Evolutionary conservation across 2,113 vertebrate species (phyloP).

Genomic region (Verasper variegatus): DNA sequence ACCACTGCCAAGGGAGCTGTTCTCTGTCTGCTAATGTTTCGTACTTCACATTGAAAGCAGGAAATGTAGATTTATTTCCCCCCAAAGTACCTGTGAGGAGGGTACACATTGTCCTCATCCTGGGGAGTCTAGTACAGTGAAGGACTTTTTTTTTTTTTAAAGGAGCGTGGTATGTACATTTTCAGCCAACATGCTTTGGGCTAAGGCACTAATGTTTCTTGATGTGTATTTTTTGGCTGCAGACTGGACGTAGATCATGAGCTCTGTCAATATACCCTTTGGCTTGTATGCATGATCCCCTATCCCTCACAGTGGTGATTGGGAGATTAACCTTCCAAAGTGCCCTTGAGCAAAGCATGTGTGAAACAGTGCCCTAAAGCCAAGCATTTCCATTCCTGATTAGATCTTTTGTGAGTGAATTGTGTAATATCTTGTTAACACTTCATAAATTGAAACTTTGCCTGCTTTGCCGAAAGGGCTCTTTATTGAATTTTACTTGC

Average conservation of each 20-base stretch:
- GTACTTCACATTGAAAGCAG: constrained; percentile 40
- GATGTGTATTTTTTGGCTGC: constrained; percentile 21
- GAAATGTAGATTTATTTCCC: constrained; percentile 14
- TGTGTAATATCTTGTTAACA: constrained; percentile 30
- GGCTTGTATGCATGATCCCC: constrained; percentile 21
- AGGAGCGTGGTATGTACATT: constrained; percentile 2
- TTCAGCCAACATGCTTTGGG: constrained; percentile 20
- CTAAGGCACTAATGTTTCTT: constrained; percentile 15
- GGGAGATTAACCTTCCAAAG: constrained; percentile 17
- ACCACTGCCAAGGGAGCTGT: constrained; percentile 24
- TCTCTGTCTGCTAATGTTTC: constrained; percentile 32
- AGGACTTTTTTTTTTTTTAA: constrained; percentile 25
- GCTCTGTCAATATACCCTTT: constrained; percentile 41
- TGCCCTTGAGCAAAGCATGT: constrained; percentile 40
- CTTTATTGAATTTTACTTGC: constrained; percentile 53
- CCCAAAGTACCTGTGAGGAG: constrained; percentile 10
- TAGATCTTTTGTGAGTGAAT: not conserved
- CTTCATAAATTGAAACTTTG: constrained; percentile 53
- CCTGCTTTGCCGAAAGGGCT: constrained; percentile 16
- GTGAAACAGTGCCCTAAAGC: constrained; percentile 28
- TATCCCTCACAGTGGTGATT: constrained; percentile 22
- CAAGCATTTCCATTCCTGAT: not conserved
- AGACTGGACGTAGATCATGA: constrained; percentile 18
- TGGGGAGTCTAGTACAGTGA: constrained; percentile 14
- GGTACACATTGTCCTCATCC: constrained; percentile 8